These are phyloP conservation scores for Proctacanthus coquilletti DNA, from an alignment of 1,140 invertebrate genomes.

Conservation along the genomic window DNA sequence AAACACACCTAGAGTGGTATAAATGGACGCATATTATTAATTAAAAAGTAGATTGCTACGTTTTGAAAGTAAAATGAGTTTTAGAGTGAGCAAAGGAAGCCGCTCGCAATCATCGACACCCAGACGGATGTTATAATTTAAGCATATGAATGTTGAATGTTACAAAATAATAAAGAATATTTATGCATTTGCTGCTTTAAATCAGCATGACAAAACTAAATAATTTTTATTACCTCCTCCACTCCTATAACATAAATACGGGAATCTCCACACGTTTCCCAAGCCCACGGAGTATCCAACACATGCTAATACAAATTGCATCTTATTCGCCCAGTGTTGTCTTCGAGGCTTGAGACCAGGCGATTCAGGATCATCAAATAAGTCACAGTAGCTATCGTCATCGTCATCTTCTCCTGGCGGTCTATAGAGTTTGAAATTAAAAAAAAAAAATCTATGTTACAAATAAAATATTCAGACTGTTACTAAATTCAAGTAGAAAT, in stretches of 20 bases:
- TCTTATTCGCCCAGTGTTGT: constrained; percentile 76
- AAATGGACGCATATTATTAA: constrained; percentile 8
- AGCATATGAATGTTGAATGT: too few relatives aligned
- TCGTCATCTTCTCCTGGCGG: constrained; percentile 47
- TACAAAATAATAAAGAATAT: too few relatives aligned
- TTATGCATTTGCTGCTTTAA: too few relatives aligned
- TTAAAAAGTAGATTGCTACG: constrained; percentile 5
- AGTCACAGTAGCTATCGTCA: constrained; percentile 45
- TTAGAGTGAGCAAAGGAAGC: too few relatives aligned
- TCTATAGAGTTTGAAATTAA: too few relatives aligned
- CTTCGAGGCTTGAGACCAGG: constrained; percentile 53
- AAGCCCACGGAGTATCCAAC: constrained; percentile 84
- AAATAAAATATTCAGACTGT: too few relatives aligned
- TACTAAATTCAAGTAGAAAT: too few relatives aligned
- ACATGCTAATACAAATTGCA: constrained; percentile 79
- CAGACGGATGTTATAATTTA: too few relatives aligned
- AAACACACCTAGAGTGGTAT: constrained; percentile 50
- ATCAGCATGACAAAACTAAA: too few relatives aligned
- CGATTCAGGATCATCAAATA: constrained; percentile 43
- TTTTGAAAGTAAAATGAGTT: too few relatives aligned
- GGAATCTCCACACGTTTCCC: constrained; percentile 83
- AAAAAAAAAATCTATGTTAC: constrained; percentile 10
- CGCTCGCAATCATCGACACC: too few relatives aligned
- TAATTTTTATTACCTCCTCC: constrained; percentile 73
- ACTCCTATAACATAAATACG: constrained; percentile 69